A percentile compares a stretch with the other conserved stretches of the same genome.
Conservation (phyloP, 30 jellyfish, hydroid and myxozoan genomes). For the Catostylus mosaicus region DNA sequence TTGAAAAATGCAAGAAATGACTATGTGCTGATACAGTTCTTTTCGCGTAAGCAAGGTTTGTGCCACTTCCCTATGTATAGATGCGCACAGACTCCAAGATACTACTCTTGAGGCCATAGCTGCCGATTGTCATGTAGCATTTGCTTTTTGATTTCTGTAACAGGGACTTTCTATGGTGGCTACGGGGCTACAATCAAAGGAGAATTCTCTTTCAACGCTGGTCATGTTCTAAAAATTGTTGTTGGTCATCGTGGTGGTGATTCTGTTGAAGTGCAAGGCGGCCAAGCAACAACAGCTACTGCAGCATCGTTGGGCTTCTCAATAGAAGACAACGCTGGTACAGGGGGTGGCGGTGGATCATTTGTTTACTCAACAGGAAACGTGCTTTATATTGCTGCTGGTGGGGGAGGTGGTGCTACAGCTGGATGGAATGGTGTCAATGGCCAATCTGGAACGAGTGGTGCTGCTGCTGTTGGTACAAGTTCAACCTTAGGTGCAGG, state of each 20-base stretch:
- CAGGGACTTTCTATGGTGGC: conserved; percentile 45
- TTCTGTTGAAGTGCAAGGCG: conserved; percentile 54
- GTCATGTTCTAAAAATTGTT: conserved; percentile 38
- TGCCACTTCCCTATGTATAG: too few relatives aligned
- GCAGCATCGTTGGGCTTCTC: conserved; percentile 38
- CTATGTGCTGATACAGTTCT: too few relatives aligned
- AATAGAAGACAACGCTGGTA: conserved; percentile 60
- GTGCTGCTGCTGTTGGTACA: conserved; percentile 41
- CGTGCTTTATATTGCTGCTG: conserved; percentile 45
- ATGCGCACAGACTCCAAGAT: too few relatives aligned
- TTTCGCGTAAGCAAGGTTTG: too few relatives aligned
- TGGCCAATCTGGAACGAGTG: conserved; percentile 26
- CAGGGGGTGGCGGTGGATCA: conserved; percentile 70
- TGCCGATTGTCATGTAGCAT: too few relatives aligned
- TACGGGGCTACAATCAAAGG: conserved; percentile 57
- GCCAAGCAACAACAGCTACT: conserved; percentile 42
- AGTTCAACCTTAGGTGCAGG: conserved; percentile 28
- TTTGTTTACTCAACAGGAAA: conserved; percentile 41
- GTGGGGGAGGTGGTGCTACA: conserved; percentile 68
- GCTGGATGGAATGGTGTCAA: conserved; percentile 64
- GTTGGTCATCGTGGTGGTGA: conserved; percentile 65
- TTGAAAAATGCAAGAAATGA: too few relatives aligned
- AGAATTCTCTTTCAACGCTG: conserved; percentile 24
- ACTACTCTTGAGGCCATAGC: too few relatives aligned
- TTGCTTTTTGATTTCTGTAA: neutral